Conservation (phyloP, 2,797 vertebrate genomes). For the Phrynocephalus vlangalii region DNA sequence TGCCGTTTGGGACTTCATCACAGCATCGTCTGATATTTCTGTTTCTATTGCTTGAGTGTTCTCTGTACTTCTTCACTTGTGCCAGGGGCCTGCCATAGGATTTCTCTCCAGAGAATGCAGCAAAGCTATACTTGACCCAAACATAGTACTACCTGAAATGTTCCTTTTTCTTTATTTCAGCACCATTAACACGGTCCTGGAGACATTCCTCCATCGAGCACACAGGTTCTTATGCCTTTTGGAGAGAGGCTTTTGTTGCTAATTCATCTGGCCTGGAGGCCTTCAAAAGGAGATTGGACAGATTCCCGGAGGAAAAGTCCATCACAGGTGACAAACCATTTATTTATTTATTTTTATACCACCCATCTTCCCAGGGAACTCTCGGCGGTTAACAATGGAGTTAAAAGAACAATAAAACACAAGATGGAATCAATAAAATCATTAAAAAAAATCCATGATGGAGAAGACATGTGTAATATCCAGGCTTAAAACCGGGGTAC, state of each 20-base stretch:
- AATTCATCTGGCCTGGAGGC: background rate
- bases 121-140: conserved; percentile 50
- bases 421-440: background rate
- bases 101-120: conserved; percentile 53
- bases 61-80: conserved; percentile 32
- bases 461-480: too few species aligned
- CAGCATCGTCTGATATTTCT: background rate
- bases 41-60: conserved; percentile 38
- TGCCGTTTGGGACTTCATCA: conserved; percentile 53
- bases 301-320: too few species aligned
- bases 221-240: conserved; percentile 25
- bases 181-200: conserved; percentile 42
- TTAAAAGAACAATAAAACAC: too few species aligned
- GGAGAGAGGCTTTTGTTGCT: conserved; percentile 7
- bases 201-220: conserved; percentile 43
- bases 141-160: background rate
- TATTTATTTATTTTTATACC: too few species aligned
- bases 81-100: background rate
- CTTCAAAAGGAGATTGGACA: too few species aligned
- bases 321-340: too few species aligned
- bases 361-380: too few species aligned
- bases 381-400: too few species aligned
- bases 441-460: too few species aligned
- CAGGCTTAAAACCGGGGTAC: too few species aligned
- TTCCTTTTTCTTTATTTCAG: conserved; percentile 37